Evolutionary conservation across 2,797 vertebrate genomes (phyloP).

Genomic region (Clamator glandarius): DNA sequence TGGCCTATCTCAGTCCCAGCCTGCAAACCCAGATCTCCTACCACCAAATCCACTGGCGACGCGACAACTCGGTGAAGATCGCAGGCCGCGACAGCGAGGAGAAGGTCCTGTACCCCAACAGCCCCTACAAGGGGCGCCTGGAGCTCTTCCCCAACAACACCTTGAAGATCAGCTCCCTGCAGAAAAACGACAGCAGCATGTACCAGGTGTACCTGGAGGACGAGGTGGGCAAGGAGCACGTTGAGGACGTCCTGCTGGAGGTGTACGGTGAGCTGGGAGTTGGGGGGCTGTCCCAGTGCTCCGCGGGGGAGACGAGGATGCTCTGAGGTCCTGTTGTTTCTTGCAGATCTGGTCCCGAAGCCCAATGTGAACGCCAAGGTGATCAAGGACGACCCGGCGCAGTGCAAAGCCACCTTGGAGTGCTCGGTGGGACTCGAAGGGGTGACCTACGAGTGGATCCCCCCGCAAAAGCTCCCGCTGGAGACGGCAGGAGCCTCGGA

Average conservation of each 20-base stretch:
- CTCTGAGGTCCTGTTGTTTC: not conserved
- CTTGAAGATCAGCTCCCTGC: rapidly evolving
- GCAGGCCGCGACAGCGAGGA: rapidly evolving
- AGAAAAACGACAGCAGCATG: rapidly evolving
- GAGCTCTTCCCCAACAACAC: not conserved
- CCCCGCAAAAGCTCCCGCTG: rapidly evolving
- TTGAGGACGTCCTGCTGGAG: rapidly evolving
- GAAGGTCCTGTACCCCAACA: rapidly evolving
- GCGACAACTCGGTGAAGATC: rapidly evolving
- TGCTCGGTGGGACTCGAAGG: not conserved
- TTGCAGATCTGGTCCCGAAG: not conserved
- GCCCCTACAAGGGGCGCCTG: rapidly evolving
- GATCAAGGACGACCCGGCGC: rapidly evolving
- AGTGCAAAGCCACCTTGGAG: rapidly evolving
- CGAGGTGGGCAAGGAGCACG: rapidly evolving
- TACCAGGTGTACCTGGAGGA: not conserved
- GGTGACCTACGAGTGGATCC: not conserved
- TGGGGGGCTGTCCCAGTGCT: rapidly evolving
- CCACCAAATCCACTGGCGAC: not conserved
- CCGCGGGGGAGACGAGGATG: rapidly evolving
- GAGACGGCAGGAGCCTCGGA: rapidly evolving
- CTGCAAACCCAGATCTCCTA: rapidly evolving
- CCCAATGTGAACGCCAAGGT: rapidly evolving
- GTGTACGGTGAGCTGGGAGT: not conserved
- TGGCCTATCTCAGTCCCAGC: not conserved